A percentile compares a stretch with the other conserved stretches of the same genome.
These are phyloP conservation scores for Hybos culiciformis DNA, from an alignment of 2,888 invertebrate genomes.

Conservation along the genomic window DNA sequence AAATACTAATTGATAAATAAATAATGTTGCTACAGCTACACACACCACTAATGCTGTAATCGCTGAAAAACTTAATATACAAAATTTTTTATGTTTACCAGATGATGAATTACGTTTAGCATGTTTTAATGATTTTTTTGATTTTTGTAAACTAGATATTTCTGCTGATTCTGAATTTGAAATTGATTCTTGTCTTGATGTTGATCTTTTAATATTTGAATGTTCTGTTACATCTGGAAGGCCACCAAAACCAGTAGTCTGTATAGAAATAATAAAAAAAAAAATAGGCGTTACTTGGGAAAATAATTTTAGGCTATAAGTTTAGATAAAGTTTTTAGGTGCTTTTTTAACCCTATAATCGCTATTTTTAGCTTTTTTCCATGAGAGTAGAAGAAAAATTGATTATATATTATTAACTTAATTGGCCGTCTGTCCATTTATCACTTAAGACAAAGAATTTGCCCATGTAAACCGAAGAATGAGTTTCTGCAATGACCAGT, in stretches of 20 bases:
- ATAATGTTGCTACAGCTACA: constrained; percentile 27
- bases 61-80: constrained; percentile 29
- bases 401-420: too few relatives aligned
- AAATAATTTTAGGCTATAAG: too few relatives aligned
- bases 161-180: constrained; percentile 17
- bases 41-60: constrained; percentile 28
- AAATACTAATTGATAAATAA: constrained; percentile 32
- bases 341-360: too few relatives aligned
- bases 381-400: too few relatives aligned
- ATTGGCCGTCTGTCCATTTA: too few relatives aligned
- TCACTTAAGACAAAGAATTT: too few relatives aligned
- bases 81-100: constrained; percentile 18
- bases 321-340: too few relatives aligned
- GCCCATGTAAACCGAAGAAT: too few relatives aligned
- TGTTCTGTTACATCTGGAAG: constrained; percentile 36
- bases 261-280: constrained; percentile 12
- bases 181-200: constrained; percentile 34
- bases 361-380: too few relatives aligned
- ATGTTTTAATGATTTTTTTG: constrained; percentile 27
- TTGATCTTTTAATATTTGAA: constrained; percentile 32
- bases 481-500: too few relatives aligned
- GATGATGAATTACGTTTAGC: constrained; percentile 16
- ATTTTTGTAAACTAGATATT: constrained; percentile 33
- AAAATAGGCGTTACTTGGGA: too few relatives aligned
- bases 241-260: constrained; percentile 36